Conservation (phyloP, 2,797 vertebrate species). For the Sciurus vulgaris region DNA sequence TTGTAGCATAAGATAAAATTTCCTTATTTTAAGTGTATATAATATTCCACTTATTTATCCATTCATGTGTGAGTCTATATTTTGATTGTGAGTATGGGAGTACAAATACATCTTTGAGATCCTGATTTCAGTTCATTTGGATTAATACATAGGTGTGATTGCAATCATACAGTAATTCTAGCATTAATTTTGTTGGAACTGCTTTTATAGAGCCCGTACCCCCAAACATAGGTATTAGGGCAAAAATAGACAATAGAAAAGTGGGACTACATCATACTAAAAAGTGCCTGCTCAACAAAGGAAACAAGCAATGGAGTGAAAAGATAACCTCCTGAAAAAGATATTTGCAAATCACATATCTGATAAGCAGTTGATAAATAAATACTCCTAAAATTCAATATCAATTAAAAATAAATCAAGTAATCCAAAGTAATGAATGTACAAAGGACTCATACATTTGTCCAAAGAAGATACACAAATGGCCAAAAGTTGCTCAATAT, state of each 20-base stretch:
- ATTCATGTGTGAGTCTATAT: not conserved
- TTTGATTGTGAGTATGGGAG: not conserved
- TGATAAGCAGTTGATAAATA: not conserved
- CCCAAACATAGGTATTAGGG: not conserved
- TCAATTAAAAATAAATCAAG: not conserved
- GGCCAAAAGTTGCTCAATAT: not conserved
- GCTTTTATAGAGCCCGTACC: not conserved
- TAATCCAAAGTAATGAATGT: not conserved
- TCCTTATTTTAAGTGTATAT: not conserved
- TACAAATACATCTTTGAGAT: not conserved
- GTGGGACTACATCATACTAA: not conserved
- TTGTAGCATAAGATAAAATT: not conserved
- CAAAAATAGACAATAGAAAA: not conserved
- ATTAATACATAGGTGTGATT: not conserved
- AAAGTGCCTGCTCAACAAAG: not conserved
- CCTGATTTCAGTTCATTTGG: not conserved
- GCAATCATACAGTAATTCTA: not conserved
- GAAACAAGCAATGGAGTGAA: not conserved
- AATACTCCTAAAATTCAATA: not conserved
- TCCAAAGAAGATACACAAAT: not conserved
- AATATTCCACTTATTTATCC: not conserved
- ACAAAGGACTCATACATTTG: not conserved
- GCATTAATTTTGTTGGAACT: not conserved
- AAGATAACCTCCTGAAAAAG: not conserved
- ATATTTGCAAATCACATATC: not conserved